phyloP scores from a whole-genome alignment of 2,888 invertebrate species.

The Busseola fusca region DNA sequence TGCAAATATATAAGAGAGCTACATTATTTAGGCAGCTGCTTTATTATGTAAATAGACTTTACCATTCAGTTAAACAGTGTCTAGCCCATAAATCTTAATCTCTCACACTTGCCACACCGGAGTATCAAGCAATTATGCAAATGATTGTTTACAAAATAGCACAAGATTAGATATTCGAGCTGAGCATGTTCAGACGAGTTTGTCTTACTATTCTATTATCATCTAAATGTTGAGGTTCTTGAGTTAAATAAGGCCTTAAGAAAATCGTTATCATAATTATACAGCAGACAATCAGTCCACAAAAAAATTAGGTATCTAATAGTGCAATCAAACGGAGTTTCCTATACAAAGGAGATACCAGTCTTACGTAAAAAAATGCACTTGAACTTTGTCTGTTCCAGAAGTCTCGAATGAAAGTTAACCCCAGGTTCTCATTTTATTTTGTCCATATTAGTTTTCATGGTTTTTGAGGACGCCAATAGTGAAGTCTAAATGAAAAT shows the following conservation, averaged over 20 bases:
- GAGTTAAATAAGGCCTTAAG: conserved; percentile 9
- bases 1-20: not conserved
- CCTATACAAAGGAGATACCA: not conserved
- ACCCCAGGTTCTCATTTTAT: too few species aligned
- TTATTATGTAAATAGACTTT: conserved; percentile 21
- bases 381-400: not conserved
- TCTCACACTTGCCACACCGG: conserved; percentile 40
- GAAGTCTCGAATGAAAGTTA: not conserved
- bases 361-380: too few species aligned
- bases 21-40: conserved; percentile 9
- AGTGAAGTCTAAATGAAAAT: not conserved
- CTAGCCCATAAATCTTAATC: conserved; percentile 40
- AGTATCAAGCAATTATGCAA: conserved; percentile 52
- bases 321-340: not conserved
- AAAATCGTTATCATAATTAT: conserved; percentile 15
- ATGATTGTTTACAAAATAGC: conserved; percentile 52
- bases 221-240: conserved; percentile 22
- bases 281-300: not conserved
- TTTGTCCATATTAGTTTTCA: not conserved
- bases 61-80: conserved; percentile 23
- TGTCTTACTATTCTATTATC: conserved; percentile 47
- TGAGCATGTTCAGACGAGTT: conserved; percentile 37
- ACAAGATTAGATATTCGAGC: conserved; percentile 40
- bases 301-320: not conserved
- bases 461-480: not conserved